Percentiles rank a stretch among this genome's conserved stretches.
Evolutionary conservation across 2,888 invertebrate genomes (phyloP).

Genomic region (Trichopoda pennipes): DNA sequence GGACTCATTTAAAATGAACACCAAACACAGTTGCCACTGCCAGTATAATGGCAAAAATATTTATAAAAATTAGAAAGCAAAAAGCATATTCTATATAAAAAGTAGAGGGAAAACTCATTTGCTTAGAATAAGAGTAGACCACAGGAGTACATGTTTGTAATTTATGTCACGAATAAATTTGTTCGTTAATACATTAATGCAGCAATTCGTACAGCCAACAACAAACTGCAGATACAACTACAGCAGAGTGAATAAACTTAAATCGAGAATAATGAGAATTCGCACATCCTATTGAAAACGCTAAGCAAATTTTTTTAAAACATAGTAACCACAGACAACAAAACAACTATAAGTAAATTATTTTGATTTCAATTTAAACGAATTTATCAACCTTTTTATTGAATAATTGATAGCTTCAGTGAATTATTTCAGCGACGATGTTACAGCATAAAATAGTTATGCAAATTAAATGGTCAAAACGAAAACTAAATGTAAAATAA

Average conservation of each 20-base stretch:
- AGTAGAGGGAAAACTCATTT: slow-evolving; percentile 39
- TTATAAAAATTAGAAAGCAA: slow-evolving; percentile 20
- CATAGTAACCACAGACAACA: not conserved
- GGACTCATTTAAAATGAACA: slow-evolving; percentile 37
- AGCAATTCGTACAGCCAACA: not conserved
- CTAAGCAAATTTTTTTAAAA: not conserved
- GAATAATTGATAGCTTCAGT: slow-evolving; percentile 31
- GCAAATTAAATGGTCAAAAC: slow-evolving; percentile 49
- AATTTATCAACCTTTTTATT: slow-evolving; percentile 33
- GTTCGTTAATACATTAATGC: slow-evolving; percentile 1
- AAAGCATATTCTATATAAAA: slow-evolving; percentile 25
- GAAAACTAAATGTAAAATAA: slow-evolving; percentile 15
- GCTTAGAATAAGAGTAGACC: slow-evolving; percentile 38
- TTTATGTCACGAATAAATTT: slow-evolving; percentile 30
- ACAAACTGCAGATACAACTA: slow-evolving; percentile 3
- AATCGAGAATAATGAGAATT: slow-evolving; percentile 13
- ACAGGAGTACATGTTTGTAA: slow-evolving; percentile 15
- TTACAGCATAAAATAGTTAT: slow-evolving; percentile 24
- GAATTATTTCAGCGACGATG: slow-evolving; percentile 19
- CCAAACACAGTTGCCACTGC: slow-evolving; percentile 42
- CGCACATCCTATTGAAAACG: slow-evolving; percentile 27
- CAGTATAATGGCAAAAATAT: slow-evolving; percentile 41
- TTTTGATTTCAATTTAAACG: slow-evolving; percentile 5
- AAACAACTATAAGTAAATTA: not conserved
- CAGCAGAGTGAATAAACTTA: not conserved